phyloP scores from a whole-genome alignment of 2,888 invertebrate genomes.

The Sinelater perroti region DNA sequence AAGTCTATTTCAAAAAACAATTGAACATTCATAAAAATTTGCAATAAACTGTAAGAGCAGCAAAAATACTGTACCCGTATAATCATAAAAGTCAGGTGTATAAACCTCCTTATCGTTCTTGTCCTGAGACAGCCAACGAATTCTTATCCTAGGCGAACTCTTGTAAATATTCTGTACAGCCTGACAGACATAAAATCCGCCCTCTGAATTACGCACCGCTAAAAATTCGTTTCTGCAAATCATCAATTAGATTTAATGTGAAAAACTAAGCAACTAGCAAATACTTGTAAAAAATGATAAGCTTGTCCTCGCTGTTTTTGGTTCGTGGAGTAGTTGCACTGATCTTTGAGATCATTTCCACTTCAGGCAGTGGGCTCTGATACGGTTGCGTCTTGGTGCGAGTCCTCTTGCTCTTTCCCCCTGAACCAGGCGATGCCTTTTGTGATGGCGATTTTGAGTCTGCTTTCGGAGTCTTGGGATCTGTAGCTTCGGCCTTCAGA shows the following conservation, averaged over 20 bases:
- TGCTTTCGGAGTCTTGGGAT: slow-evolving; percentile 53
- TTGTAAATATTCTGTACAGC: slow-evolving; percentile 91
- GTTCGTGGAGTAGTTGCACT: slow-evolving; percentile 68
- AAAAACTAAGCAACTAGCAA: slow-evolving; percentile 8
- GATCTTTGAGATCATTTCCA: slow-evolving; percentile 79
- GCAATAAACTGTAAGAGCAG: neutral
- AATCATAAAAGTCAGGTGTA: slow-evolving; percentile 89
- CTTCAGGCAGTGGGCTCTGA: slow-evolving; percentile 83
- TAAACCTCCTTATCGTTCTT: slow-evolving; percentile 76
- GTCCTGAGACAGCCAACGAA: slow-evolving; percentile 88
- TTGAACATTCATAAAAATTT: neutral
- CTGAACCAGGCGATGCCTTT: slow-evolving; percentile 58
- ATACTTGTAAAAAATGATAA: slow-evolving; percentile 88
- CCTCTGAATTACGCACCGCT: slow-evolving; percentile 90
- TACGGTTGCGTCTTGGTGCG: slow-evolving; percentile 79
- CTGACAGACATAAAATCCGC: slow-evolving; percentile 88
- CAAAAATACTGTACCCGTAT: slow-evolving; percentile 70
- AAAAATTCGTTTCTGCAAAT: slow-evolving; percentile 83
- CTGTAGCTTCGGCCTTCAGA: slow-evolving; percentile 58
- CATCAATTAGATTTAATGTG: neutral
- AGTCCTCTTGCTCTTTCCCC: slow-evolving; percentile 62
- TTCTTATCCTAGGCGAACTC: slow-evolving; percentile 83
- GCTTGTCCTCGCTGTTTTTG: slow-evolving; percentile 76
- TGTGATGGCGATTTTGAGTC: slow-evolving; percentile 56
- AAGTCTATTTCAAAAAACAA: slow-evolving; percentile 67